These are phyloP conservation scores for Leuciscus idus DNA, from an alignment of 2,113 vertebrate genomes.

Conservation along the genomic window DNA sequence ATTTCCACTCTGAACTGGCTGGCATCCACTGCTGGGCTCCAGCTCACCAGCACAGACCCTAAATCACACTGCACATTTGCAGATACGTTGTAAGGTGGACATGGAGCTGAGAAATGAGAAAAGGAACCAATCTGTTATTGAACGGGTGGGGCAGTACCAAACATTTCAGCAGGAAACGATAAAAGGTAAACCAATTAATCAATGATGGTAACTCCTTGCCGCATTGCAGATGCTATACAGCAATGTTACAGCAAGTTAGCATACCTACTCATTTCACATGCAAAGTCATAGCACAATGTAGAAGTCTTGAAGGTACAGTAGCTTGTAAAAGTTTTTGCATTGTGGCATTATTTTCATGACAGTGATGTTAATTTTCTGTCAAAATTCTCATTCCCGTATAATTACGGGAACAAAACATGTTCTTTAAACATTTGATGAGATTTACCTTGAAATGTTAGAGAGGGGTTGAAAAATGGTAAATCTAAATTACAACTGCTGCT, in stretches of 20 bases:
- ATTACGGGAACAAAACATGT: too few species aligned
- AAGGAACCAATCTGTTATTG: background rate
- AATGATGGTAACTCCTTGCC: background rate
- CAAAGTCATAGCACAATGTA: background rate
- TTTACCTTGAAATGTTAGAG: background rate
- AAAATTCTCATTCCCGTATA: background rate
- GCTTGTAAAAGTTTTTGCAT: background rate
- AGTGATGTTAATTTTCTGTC: background rate
- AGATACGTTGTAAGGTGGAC: slow-evolving; percentile 64
- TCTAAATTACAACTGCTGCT: background rate
- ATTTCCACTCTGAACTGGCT: slow-evolving; percentile 64
- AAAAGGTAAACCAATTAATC: background rate
- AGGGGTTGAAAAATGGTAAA: background rate
- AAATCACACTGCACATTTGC: slow-evolving; percentile 61
- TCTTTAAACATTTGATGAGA: background rate
- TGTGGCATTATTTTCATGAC: background rate
- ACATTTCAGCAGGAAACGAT: background rate
- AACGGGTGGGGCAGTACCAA: background rate
- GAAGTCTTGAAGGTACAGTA: background rate
- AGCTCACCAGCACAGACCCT: slow-evolving; percentile 60
- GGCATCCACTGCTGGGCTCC: slow-evolving; percentile 59
- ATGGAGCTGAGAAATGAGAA: slow-evolving; percentile 62
- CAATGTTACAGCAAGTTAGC: background rate
- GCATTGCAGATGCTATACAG: too few species aligned
- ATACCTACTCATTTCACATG: background rate